Evolutionary conservation across 2,797 vertebrate species (phyloP), one percentile per base, ranked within the genome.

Genomic region (Rachycentron canadum): DNA sequence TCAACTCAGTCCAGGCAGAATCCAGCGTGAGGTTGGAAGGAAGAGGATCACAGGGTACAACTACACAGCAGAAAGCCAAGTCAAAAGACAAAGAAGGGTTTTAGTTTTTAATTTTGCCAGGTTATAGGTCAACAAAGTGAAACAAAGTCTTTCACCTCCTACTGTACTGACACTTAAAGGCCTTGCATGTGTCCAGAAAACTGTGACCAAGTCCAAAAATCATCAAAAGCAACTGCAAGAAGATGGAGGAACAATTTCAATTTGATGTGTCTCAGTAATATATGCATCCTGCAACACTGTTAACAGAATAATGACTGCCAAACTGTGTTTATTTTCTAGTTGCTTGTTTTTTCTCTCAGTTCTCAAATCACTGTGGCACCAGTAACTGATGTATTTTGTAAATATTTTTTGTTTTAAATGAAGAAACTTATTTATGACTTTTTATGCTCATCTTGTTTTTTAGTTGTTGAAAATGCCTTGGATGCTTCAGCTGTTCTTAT

Each of bases 51-150:
- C 86, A 79, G 81, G 80, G 85, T 80, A 52, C 68, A 26, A 56
- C 68, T n/a, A 43, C 73, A 3, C 86, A 43, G 40, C 92, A 79
- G 88, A 92, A 79, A 86, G 65, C 86, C 80, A 92, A 89, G 72
- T 81, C 89, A 34, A 92, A 85, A 86, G 96, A 95, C 23, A 94
- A 95, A 0, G 94, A 95, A 76, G 90, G 90, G 5, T 78, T 79
- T 73, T 90, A 89, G 63, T 40, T 32, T 25, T 7, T 32, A 47
- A n/a, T 38, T 34, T 32, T 52, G 26, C 65, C 63, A 56, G 57
- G 45, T 52, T 30, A 52, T 4, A 34, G 79, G 60, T 80, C 79
- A 57, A 55, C 5, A 5, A 62, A 69, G 40, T 66, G 52, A 53
- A 66, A 26, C 59, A n/a, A 61, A 57, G 70, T 64, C 56, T 77